Conservation (phyloP, 2,888 invertebrate genomes). For the Ectemnius continuus region DNA sequence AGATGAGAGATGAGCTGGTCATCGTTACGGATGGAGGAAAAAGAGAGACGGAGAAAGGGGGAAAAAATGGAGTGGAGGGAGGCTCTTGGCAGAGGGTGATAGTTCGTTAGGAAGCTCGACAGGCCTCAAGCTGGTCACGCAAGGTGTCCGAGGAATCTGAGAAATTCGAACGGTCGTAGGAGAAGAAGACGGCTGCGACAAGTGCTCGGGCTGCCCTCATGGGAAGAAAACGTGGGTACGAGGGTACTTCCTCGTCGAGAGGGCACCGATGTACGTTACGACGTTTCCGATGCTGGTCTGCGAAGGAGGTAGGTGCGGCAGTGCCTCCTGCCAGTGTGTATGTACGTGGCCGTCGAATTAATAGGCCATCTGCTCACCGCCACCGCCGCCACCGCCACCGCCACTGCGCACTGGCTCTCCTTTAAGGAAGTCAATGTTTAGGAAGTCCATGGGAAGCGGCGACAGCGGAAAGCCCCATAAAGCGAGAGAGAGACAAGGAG, state of each 20-base stretch:
- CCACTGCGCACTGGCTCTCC: conserved; percentile 48
- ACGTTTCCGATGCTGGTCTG: too few species aligned
- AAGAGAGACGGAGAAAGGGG: too few species aligned
- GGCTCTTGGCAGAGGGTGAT: background rate
- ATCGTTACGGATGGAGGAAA: too few species aligned
- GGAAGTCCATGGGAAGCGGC: conserved; percentile 77
- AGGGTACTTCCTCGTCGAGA: conserved; percentile 35
- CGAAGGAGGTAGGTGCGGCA: too few species aligned
- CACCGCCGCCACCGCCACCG: too few species aligned
- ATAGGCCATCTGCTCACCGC: conserved; percentile 74
- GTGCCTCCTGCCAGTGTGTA: too few species aligned
- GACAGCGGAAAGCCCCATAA: conserved; percentile 77
- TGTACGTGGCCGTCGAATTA: conserved; percentile 68
- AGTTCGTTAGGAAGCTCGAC: background rate
- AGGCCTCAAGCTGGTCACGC: background rate
- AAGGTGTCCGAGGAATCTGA: conserved; percentile 49
- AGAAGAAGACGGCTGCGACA: conserved; percentile 54
- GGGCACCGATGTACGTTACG: conserved; percentile 14
- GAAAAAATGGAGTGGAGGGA: too few species aligned
- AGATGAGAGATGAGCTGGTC: too few species aligned
- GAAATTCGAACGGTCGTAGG: conserved; percentile 59
- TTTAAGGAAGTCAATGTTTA: conserved; percentile 77
- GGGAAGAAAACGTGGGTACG: conserved; percentile 41
- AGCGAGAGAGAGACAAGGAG: conserved; percentile 50
- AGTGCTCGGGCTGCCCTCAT: conserved; percentile 56